phyloP scores from a whole-genome alignment of 2,888 invertebrate genomes.

The Sesia bembeciformis region DNA sequence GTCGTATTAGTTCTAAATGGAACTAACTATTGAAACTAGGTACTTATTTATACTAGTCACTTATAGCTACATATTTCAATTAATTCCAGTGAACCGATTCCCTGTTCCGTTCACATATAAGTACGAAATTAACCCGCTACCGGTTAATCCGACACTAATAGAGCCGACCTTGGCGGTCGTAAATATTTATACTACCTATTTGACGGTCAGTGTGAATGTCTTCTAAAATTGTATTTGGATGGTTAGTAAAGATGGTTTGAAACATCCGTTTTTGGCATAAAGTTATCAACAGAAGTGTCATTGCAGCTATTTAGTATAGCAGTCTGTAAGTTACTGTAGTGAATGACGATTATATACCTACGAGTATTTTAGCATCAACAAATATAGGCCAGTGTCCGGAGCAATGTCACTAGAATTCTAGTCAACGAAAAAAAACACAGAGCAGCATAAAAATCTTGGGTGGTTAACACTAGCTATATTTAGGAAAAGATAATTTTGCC shows the following conservation, averaged over 20 bases:
- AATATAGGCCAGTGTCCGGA: too few species aligned
- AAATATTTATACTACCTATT: slow-evolving; percentile 50
- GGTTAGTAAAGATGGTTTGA: not conserved
- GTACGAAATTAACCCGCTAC: slow-evolving; percentile 12
- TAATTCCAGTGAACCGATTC: slow-evolving; percentile 6
- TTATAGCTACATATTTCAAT: not conserved
- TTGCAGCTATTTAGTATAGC: not conserved
- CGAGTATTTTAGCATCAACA: too few species aligned
- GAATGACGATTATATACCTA: too few species aligned
- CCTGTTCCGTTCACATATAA: not conserved
- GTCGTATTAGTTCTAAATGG: too few species aligned
- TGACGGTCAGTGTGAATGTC: slow-evolving; percentile 57
- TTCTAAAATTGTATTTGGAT: slow-evolving; percentile 37
- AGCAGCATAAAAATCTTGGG: too few species aligned
- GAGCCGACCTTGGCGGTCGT: slow-evolving; percentile 47
- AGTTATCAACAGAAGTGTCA: not conserved
- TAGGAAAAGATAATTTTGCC: too few species aligned
- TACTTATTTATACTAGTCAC: not conserved
- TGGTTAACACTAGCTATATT: too few species aligned
- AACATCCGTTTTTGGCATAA: not conserved
- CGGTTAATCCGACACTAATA: slow-evolving; percentile 40
- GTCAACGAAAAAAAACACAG: too few species aligned
- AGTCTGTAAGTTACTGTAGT: not conserved
- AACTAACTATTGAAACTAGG: too few species aligned
- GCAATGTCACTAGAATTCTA: too few species aligned